Evolutionary conservation across 2,888 invertebrate genomes (phyloP), one percentile per base, ranked within the genome.

Genomic region (Rhogogaster chlorosoma): DNA sequence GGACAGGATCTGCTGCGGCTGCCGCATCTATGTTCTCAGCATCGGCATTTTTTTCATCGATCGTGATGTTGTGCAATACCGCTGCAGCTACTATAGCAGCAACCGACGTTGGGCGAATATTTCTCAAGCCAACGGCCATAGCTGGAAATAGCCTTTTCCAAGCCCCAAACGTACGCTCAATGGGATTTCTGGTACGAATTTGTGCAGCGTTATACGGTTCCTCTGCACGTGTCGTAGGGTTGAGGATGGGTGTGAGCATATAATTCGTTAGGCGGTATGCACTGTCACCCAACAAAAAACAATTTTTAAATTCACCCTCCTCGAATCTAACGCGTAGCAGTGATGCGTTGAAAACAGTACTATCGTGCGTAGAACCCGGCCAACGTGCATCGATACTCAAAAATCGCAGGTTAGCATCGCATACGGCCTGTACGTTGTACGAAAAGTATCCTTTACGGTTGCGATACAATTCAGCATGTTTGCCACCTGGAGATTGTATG

Each of bases 401-500:
- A 53, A 75, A 75, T 75, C 22, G n/a, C 26, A 75, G 53, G 42
- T 32, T 29, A 49, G 75, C 75, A 75, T 75, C 75, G 26, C 75
- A 75, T 10, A 75, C 75, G 53, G 49, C 36, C 53, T 75, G 75
- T 32, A 75, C 75, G 53, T 75, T 67, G 67, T 80, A 73, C 73
- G 73, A 73, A 38, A 73, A 73, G 42, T 73, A 73, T 73, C 38
- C 29, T 22, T 42, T 73, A 2, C 67, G 32, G 9, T 73, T 73
- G n/a, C 42, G 36, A 73, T 42, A 42, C 73, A 73, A 36, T 73
- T 73, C 42, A 73, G 9, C 42, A 38, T 42, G 42, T 3, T 73
- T n/a, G 32, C 57, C 84, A 71, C 84, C 49, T 42, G 80, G 53
- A n/a, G 53, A 53, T 36, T 80, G 80, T 53, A 80, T 80, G 32